These are phyloP conservation scores for Mimachlamys varia DNA, from an alignment of 2,888 invertebrate genomes.

Conservation along the genomic window DNA sequence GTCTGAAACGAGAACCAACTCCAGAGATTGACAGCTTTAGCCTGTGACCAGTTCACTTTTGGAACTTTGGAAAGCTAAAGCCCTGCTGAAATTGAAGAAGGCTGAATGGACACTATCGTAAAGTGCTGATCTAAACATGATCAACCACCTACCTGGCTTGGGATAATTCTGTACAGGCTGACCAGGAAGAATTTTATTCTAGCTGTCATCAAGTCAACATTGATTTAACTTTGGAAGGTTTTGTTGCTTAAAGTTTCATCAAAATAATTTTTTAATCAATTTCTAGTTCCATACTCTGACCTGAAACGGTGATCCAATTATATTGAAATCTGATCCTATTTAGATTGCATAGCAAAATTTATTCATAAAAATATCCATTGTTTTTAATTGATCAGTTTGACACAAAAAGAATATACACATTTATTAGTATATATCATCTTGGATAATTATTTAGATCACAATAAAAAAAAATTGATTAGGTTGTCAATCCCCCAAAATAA, in stretches of 20 bases:
- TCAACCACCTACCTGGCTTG: neutral
- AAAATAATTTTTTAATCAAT: neutral
- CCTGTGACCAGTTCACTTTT: neutral
- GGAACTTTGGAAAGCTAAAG: neutral
- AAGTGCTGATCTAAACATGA: neutral
- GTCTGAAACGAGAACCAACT: neutral
- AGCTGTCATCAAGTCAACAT: neutral
- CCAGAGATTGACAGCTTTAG: neutral
- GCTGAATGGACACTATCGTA: neutral
- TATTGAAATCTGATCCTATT: neutral
- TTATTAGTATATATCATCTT: too few relatives aligned
- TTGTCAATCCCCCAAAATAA: too few relatives aligned
- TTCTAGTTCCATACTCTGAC: neutral
- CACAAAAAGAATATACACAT: neutral
- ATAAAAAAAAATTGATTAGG: too few relatives aligned
- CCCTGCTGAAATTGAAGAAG: neutral
- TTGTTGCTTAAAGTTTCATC: neutral
- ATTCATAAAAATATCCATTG: too few relatives aligned
- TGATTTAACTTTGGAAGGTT: neutral
- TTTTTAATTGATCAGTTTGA: neutral
- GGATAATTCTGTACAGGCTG: neutral
- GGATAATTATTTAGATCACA: too few relatives aligned
- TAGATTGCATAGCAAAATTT: neutral
- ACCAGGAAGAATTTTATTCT: neutral
- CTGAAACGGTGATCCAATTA: neutral